Evolutionary conservation across 1,140 invertebrate genomes (phyloP).

Genomic region (Lordiphosa clarofinis): DNA sequence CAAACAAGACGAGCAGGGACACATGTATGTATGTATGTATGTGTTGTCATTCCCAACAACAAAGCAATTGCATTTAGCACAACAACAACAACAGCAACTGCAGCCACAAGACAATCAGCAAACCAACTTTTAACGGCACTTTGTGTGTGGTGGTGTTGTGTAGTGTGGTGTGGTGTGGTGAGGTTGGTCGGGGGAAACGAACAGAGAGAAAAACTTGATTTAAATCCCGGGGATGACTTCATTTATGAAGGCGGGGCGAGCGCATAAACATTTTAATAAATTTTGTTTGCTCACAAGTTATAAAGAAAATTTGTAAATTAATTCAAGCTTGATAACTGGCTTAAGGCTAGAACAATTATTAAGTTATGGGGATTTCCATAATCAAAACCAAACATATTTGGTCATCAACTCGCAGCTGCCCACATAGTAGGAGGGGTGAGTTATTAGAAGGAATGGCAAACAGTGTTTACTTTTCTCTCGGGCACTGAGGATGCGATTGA

Average conservation of each 20-base stretch:
- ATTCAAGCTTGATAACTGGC: background rate
- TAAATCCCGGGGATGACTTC: slow-evolving; percentile 62
- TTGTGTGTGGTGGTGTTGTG: background rate
- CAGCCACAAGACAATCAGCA: slow-evolving; percentile 25
- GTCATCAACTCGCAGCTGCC: too few species aligned
- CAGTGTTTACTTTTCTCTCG: too few species aligned
- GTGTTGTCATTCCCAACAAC: slow-evolving; percentile 42
- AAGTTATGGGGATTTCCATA: too few species aligned
- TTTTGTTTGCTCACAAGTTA: background rate
- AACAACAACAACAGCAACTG: slow-evolving; percentile 3
- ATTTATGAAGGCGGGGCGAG: slow-evolving; percentile 43
- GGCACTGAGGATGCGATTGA: too few species aligned
- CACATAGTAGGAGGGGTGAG: too few species aligned
- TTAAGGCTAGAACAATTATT: too few species aligned
- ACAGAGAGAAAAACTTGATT: slow-evolving; percentile 50
- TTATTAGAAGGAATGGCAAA: too few species aligned
- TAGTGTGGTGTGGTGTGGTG: too few species aligned
- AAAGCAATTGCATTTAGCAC: slow-evolving; percentile 43
- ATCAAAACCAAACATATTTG: too few species aligned
- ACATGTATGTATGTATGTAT: slow-evolving; percentile 35
- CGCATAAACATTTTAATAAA: slow-evolving; percentile 25
- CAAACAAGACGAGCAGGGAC: slow-evolving; percentile 6
- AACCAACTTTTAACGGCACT: slow-evolving; percentile 5
- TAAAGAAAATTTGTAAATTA: background rate
- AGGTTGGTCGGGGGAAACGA: slow-evolving; percentile 27